These are phyloP conservation scores for Euschistus heros DNA, from an alignment of 1,140 invertebrate species.

Conservation along the genomic window DNA sequence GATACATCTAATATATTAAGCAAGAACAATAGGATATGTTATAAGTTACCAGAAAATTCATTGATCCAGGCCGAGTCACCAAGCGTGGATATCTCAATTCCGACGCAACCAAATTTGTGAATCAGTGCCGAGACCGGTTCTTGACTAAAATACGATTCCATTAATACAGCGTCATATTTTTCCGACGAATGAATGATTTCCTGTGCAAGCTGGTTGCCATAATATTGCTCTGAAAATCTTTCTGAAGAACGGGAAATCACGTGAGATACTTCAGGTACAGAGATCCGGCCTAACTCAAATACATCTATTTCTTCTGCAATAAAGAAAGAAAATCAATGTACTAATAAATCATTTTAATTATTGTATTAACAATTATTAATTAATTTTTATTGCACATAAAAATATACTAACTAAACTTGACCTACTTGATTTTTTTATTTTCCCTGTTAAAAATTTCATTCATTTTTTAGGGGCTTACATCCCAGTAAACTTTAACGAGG, in stretches of 20 bases:
- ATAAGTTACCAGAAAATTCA: neutral
- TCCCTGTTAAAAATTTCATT: no score
- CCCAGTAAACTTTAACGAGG: no score
- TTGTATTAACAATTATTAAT: no score
- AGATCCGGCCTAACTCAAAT: neutral
- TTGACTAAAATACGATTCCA: conserved; percentile 1
- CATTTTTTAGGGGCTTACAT: no score
- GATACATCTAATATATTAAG: no score
- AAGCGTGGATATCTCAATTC: neutral
- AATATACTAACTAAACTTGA: no score
- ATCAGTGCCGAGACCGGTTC: neutral
- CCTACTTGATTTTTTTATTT: no score
- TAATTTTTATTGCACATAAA: no score
- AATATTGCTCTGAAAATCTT: neutral
- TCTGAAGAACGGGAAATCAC: neutral
- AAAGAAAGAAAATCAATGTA: no score
- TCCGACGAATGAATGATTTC: neutral
- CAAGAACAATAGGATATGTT: no score
- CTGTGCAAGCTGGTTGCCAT: neutral
- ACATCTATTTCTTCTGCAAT: neutral
- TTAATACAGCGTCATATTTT: neutral
- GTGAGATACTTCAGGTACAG: neutral
- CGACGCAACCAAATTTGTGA: conserved; percentile 3
- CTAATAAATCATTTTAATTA: no score
- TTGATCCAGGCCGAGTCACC: neutral